Conservation (phyloP, 1,140 invertebrate species). For the Rhyacophila brunnea region DNA sequence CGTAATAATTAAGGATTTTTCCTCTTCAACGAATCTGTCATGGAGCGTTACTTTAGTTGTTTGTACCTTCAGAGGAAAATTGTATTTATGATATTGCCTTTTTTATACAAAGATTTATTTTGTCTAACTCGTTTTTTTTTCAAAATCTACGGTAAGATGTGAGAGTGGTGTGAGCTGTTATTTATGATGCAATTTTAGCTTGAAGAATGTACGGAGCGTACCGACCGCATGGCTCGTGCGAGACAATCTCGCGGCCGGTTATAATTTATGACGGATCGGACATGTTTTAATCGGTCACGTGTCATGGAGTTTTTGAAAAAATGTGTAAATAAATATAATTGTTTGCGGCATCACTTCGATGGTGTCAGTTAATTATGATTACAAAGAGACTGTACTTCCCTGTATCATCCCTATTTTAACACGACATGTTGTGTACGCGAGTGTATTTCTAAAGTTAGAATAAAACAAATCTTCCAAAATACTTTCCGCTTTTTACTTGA, state of each 20-base stretch:
- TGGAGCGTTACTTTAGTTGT: conserved; percentile 23
- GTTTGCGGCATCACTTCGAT: background rate
- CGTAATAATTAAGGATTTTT: background rate
- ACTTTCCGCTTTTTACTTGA: background rate
- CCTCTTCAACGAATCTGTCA: conserved; percentile 27
- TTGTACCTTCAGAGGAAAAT: conserved; percentile 7
- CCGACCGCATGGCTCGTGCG: no score
- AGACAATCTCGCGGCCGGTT: no score
- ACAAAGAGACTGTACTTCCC: background rate
- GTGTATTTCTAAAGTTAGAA: conserved; percentile 23
- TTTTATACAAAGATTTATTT: conserved; percentile 35
- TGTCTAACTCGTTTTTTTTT: conserved; percentile 29
- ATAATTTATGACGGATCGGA: no score
- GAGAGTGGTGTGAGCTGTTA: conserved; percentile 25
- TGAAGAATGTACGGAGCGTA: conserved; percentile 3
- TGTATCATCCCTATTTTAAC: conserved; percentile 2
- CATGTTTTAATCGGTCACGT: background rate
- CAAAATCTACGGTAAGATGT: conserved; percentile 16
- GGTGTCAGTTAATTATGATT: background rate
- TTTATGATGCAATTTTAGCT: conserved; percentile 28
- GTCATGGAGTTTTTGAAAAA: background rate
- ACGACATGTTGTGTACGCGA: conserved; percentile 1
- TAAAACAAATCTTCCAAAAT: conserved; percentile 27
- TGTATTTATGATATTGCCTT: conserved; percentile 29
- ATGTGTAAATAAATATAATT: background rate